Evolutionary conservation across 2,797 vertebrate genomes (phyloP).

Genomic region (Acropternis orthonyx): DNA sequence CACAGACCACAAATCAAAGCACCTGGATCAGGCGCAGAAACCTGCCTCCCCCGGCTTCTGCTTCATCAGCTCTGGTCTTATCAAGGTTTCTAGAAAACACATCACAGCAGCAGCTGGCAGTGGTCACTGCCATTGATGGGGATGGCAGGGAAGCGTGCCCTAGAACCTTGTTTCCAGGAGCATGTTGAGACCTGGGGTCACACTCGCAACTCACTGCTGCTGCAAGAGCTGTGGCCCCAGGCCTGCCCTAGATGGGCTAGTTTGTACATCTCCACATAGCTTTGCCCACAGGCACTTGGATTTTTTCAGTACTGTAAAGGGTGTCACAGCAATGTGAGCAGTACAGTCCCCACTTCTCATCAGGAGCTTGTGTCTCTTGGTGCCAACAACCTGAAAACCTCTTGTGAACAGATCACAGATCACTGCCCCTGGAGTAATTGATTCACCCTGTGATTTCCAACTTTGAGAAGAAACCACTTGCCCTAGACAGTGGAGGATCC

Average conservation of each 20-base stretch:
- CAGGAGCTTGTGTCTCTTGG: not conserved
- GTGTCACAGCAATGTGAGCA: not conserved
- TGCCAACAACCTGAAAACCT: not conserved
- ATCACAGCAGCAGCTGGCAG: not conserved
- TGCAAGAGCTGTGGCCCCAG: fast-evolving
- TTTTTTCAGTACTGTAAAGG: not conserved
- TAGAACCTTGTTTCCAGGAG: not conserved
- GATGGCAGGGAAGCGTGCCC: not conserved
- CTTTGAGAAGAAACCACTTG: not conserved
- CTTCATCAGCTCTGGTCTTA: not conserved
- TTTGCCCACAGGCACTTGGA: not conserved
- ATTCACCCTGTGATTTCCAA: not conserved
- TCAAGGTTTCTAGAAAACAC: not conserved
- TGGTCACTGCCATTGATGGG: not conserved
- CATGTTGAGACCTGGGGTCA: not conserved
- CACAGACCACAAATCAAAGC: not conserved
- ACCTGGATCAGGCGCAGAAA: not conserved
- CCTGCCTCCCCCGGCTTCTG: not conserved
- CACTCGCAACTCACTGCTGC: not conserved
- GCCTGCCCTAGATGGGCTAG: not conserved
- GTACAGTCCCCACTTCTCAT: not conserved
- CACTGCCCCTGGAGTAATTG: not conserved
- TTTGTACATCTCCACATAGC: not conserved
- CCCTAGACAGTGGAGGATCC: not conserved
- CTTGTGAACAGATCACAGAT: not conserved